These are phyloP conservation scores for Coelinius sp. DNA, from an alignment of 2,888 invertebrate species.

Conservation along the genomic window DNA sequence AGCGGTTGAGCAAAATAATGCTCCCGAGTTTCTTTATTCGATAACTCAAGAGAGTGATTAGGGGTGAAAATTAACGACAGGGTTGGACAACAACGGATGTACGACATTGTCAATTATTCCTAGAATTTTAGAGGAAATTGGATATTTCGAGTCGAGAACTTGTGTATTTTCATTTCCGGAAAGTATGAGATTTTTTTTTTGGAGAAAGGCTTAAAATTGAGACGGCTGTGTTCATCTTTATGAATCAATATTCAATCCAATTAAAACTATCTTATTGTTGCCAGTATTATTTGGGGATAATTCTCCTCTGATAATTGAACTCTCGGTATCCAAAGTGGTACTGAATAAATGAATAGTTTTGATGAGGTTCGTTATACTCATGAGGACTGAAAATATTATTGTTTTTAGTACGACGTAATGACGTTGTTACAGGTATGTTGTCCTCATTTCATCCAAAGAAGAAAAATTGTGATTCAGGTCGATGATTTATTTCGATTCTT, in stretches of 20 bases:
- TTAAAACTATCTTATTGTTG: background rate
- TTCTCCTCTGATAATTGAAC: background rate
- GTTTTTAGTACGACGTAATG: conserved; percentile 57
- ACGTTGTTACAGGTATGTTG: conserved; percentile 45
- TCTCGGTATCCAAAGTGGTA: background rate
- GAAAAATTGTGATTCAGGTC: too few relatives aligned
- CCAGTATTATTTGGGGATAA: background rate
- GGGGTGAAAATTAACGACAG: conserved; percentile 15
- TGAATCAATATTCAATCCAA: conserved; percentile 1
- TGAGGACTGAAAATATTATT: background rate
- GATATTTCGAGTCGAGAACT: background rate
- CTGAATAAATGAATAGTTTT: background rate
- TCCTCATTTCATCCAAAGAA: too few relatives aligned
- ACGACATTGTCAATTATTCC: background rate
- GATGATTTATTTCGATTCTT: too few relatives aligned
- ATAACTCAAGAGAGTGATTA: background rate
- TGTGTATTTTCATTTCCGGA: too few relatives aligned
- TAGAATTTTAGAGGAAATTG: background rate
- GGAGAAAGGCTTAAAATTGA: background rate
- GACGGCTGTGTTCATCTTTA: background rate
- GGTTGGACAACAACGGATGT: background rate
- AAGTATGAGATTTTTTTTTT: too few relatives aligned
- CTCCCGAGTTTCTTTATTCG: background rate
- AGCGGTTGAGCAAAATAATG: conserved; percentile 42
- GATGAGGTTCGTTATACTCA: background rate